These are phyloP conservation scores for Dryadula phaetusa DNA, from an alignment of 2,888 invertebrate species.

Conservation along the genomic window DNA sequence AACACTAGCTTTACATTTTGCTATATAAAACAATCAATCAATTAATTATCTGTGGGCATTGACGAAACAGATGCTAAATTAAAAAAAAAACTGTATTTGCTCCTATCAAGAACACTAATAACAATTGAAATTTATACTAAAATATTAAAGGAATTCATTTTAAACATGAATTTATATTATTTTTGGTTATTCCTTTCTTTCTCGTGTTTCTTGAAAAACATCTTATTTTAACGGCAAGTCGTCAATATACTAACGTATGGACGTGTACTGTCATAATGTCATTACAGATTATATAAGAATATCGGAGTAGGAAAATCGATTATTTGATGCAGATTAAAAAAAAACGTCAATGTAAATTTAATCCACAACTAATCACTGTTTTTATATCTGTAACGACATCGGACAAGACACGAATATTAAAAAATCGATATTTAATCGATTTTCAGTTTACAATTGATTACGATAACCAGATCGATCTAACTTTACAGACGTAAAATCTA, in stretches of 20 bases:
- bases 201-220: too few species aligned
- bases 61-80: not conserved
- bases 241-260: not conserved
- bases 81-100: not conserved
- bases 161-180: not conserved
- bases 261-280: not conserved
- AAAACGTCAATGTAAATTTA: not conserved
- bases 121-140: not conserved
- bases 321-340: not conserved
- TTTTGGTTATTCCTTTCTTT: not conserved
- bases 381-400: not conserved
- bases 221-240: constrained; percentile 6
- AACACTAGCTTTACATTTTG: constrained; percentile 1
- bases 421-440: constrained; percentile 12
- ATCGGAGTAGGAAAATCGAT: too few species aligned
- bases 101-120: not conserved
- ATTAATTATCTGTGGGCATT: not conserved
- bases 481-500: constrained; percentile 16
- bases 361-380: not conserved
- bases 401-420: constrained; percentile 1
- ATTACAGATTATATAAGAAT: constrained; percentile 3
- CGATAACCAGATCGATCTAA: constrained; percentile 5
- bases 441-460: not conserved
- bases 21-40: not conserved
- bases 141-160: not conserved